These are phyloP conservation scores for Craniophora ligustri DNA, from an alignment of 2,888 invertebrate species.

Conservation along the genomic window DNA sequence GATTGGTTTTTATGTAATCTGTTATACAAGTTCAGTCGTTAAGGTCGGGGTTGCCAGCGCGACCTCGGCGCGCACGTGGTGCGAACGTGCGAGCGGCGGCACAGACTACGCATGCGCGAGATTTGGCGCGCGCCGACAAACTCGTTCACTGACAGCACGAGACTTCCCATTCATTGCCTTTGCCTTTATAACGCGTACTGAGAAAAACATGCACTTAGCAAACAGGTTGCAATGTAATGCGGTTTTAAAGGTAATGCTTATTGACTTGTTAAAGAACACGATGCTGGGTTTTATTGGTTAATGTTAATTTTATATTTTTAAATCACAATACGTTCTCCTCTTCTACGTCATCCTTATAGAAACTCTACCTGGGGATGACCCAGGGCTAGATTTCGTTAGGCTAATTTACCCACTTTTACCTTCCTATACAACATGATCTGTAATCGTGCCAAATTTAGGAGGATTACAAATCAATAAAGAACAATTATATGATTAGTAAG, in stretches of 20 bases:
- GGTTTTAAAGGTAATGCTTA: not conserved
- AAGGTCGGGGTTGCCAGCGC: not conserved
- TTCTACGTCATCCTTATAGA: too few species aligned
- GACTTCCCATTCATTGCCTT: not conserved
- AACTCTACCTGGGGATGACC: too few species aligned
- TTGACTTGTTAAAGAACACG: too few species aligned
- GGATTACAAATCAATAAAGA: too few species aligned
- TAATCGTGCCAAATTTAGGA: too few species aligned
- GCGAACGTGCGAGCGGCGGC: conserved; percentile 23
- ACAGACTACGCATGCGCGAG: conserved; percentile 36
- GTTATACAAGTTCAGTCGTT: conserved; percentile 9
- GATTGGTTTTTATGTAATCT: conserved; percentile 8
- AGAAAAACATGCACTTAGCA: not conserved
- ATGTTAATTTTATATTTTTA: not conserved
- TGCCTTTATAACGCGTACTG: not conserved
- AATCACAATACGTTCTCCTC: too few species aligned
- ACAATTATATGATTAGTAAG: too few species aligned
- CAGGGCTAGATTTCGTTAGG: too few species aligned
- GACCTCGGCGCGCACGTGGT: conserved; percentile 45
- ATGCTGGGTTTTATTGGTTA: not conserved
- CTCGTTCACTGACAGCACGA: not conserved
- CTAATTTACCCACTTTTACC: too few species aligned
- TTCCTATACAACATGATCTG: too few species aligned
- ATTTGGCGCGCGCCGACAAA: not conserved
- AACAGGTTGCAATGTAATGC: not conserved